Percentiles rank a stretch among this genome's conserved stretches.
phyloP scores from a whole-genome alignment of 2,113 vertebrate species.

The Phodopus roborovskii region DNA sequence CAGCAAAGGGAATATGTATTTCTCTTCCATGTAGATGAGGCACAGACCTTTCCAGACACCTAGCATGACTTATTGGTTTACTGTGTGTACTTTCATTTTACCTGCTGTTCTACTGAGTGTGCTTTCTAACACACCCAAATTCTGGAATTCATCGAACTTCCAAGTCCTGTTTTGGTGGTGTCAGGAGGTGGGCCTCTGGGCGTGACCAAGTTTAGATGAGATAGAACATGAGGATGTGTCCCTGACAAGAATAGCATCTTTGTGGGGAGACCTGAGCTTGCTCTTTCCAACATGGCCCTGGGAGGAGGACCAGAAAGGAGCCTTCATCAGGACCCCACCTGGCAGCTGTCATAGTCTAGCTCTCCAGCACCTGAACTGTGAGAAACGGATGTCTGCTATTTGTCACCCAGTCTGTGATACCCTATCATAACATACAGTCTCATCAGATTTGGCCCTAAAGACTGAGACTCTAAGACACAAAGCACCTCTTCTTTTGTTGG shows the following conservation, averaged over 20 bases:
- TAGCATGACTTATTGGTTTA: too few relatives aligned
- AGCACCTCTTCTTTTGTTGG: not conserved
- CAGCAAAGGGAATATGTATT: not conserved
- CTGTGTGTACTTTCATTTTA: accelerated
- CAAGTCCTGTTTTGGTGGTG: accelerated
- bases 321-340: not conserved
- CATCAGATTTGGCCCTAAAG: not conserved
- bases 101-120: too few relatives aligned
- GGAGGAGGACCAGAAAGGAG: not conserved
- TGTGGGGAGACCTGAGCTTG: not conserved
- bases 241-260: not conserved
- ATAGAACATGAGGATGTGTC: not conserved
- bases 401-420: too few relatives aligned
- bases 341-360: too few relatives aligned
- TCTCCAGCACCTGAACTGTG: not conserved
- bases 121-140: too few relatives aligned
- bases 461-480: not conserved
- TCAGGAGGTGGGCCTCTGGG: not conserved
- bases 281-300: not conserved
- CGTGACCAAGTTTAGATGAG: not conserved
- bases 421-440: not conserved
- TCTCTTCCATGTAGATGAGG: not conserved
- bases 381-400: not conserved
- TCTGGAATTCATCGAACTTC: not conserved
- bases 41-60: accelerated